Evolutionary conservation across 2,113 vertebrate species (phyloP).

Genomic region (Smithornis capensis): DNA sequence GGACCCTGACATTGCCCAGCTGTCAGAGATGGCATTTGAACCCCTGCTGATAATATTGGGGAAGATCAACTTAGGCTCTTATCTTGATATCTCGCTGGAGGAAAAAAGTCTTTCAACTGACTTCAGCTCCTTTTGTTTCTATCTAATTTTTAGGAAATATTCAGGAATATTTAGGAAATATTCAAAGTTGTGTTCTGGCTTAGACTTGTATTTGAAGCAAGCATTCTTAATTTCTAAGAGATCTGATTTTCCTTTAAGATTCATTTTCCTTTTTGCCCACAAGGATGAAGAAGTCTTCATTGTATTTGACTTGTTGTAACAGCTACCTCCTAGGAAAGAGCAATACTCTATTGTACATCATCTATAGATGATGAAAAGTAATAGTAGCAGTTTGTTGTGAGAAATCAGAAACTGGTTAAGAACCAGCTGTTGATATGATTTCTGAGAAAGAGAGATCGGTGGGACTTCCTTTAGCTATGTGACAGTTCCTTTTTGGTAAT

Average conservation of each 20-base stretch:
- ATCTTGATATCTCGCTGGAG: background rate
- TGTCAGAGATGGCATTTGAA: constrained; percentile 32
- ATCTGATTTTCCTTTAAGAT: background rate
- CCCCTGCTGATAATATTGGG: background rate
- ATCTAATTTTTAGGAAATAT: background rate
- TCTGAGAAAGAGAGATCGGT: background rate
- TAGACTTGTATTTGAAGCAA: background rate
- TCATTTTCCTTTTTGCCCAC: background rate
- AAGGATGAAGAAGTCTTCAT: background rate
- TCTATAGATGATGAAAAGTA: background rate
- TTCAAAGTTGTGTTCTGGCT: background rate
- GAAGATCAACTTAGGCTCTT: background rate
- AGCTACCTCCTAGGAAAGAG: background rate
- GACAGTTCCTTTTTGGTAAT: background rate
- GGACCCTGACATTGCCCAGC: constrained; percentile 17
- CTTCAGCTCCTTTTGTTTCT: background rate
- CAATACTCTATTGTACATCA: too few relatives aligned
- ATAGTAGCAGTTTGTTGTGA: background rate
- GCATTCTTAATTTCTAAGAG: background rate
- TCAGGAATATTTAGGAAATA: too few relatives aligned
- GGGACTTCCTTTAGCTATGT: background rate
- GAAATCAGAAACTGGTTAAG: background rate
- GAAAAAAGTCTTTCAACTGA: background rate
- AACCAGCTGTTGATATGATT: background rate
- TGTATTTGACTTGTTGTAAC: background rate